Conservation (phyloP, 1,140 invertebrate species). For the Ceratitis capitata region DNA sequence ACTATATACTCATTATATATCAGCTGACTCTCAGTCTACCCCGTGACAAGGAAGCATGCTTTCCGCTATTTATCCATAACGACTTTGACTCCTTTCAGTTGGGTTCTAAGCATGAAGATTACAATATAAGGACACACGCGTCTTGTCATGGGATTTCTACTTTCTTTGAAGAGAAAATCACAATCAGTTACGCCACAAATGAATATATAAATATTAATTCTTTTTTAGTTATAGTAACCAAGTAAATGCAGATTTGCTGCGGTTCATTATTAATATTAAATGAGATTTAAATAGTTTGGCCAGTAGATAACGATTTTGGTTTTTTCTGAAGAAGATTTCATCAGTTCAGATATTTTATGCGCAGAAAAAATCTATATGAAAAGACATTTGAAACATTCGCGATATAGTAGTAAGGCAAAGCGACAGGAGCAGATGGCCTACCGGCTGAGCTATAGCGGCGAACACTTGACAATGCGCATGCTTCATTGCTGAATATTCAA, state of each 20-base stretch:
- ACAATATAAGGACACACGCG: not conserved
- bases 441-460: no score
- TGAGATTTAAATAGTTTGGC: not conserved
- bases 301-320: no score
- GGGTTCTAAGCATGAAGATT: not conserved
- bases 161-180: not conserved
- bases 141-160: not conserved
- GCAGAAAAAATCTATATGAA: no score
- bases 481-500: no score
- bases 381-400: no score
- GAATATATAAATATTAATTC: not conserved
- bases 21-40: not conserved
- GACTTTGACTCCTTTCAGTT: not conserved
- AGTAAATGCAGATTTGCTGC: not conserved
- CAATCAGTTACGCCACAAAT: conserved; percentile 5
- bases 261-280: not conserved
- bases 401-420: no score
- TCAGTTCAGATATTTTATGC: no score
- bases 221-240: not conserved
- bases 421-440: no score
- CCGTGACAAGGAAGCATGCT: not conserved
- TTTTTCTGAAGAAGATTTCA: no score
- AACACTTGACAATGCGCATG: no score
- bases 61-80: not conserved
- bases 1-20: not conserved